Percentiles rank a stretch among this genome's conserved stretches.
Conservation (phyloP, 2,888 invertebrate species). For the Gryllus longicercus region DNA sequence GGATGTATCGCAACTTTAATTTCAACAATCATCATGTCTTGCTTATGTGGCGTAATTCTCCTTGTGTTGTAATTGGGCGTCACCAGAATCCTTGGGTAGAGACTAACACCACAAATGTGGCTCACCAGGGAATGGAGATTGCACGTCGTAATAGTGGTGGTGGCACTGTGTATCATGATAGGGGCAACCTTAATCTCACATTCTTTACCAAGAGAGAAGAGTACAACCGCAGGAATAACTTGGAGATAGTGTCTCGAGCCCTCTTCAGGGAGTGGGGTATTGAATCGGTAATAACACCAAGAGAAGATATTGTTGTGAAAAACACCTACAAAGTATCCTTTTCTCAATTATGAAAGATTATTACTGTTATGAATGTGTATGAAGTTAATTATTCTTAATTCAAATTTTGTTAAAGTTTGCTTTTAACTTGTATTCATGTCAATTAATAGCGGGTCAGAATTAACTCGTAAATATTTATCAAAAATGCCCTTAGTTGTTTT, state of each 20-base stretch:
- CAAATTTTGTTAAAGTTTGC: no score
- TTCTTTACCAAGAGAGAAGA: constrained; percentile 81
- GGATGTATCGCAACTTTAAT: constrained; percentile 86
- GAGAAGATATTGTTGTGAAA: constrained; percentile 83
- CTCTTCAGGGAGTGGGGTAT: constrained; percentile 79
- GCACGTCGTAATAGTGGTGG: constrained; percentile 92
- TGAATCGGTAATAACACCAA: constrained; percentile 68
- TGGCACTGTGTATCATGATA: constrained; percentile 94
- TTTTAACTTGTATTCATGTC: no score
- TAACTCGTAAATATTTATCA: no score
- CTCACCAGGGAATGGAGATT: constrained; percentile 65
- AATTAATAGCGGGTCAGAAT: no score
- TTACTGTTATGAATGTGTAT: background rate
- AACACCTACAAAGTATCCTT: constrained; percentile 71
- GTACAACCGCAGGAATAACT: constrained; percentile 83
- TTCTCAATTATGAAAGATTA: constrained; percentile 30
- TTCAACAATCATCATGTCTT: constrained; percentile 79
- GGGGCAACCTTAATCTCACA: constrained; percentile 87
- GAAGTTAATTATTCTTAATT: no score
- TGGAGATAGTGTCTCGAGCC: constrained; percentile 80
- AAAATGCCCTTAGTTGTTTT: no score
- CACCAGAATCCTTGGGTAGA: constrained; percentile 97
- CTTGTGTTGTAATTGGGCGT: constrained; percentile 92
- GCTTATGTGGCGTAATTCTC: constrained; percentile 89
- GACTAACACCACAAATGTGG: constrained; percentile 68